Conservation (phyloP, 2,888 invertebrate species). For the Scaptomyza reducta region DNA sequence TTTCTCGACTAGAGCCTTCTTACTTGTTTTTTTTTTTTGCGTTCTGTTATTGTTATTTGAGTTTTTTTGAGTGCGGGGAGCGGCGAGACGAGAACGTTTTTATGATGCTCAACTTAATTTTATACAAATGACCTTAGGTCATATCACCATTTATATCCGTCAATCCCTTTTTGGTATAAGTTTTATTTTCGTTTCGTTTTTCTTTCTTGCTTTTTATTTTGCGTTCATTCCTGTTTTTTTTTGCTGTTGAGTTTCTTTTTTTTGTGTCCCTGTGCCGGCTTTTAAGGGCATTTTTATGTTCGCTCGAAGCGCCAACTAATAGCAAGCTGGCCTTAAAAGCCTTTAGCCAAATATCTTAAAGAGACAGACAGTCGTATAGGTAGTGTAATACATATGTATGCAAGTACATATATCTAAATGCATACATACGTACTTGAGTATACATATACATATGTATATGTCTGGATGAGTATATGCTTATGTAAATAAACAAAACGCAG, state of each 20-base stretch:
- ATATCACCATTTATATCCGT: slow-evolving; percentile 81
- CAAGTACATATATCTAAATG: slow-evolving; percentile 23
- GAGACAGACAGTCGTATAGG: slow-evolving; percentile 59
- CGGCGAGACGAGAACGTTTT: slow-evolving; percentile 40
- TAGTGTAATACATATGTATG: slow-evolving; percentile 32
- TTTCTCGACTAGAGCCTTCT: no score
- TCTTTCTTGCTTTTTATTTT: slow-evolving; percentile 18
- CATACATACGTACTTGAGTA: slow-evolving; percentile 32
- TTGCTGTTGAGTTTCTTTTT: slow-evolving; percentile 32
- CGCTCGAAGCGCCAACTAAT: slow-evolving; percentile 77
- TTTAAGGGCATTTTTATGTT: slow-evolving; percentile 79
- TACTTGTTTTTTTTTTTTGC: slow-evolving; percentile 20
- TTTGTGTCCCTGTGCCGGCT: slow-evolving; percentile 54
- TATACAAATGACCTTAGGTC: slow-evolving; percentile 79
- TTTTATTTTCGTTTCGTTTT: slow-evolving; percentile 74
- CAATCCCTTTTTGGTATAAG: slow-evolving; percentile 79
- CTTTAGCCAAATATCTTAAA: slow-evolving; percentile 78
- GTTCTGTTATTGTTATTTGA: slow-evolving; percentile 60
- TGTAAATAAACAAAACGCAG: slow-evolving; percentile 69
- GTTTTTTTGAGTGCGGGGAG: slow-evolving; percentile 30
- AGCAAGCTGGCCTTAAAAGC: slow-evolving; percentile 75
- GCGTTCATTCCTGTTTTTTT: neutral
- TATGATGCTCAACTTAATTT: slow-evolving; percentile 80
- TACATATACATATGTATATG: slow-evolving; percentile 10
- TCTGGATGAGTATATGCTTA: slow-evolving; percentile 53